A percentile compares a stretch with the other conserved stretches of the same genome.
These are phyloP conservation scores for Anguilla anguilla DNA, from an alignment of 2,797 vertebrate genomes.

Conservation along the genomic window DNA sequence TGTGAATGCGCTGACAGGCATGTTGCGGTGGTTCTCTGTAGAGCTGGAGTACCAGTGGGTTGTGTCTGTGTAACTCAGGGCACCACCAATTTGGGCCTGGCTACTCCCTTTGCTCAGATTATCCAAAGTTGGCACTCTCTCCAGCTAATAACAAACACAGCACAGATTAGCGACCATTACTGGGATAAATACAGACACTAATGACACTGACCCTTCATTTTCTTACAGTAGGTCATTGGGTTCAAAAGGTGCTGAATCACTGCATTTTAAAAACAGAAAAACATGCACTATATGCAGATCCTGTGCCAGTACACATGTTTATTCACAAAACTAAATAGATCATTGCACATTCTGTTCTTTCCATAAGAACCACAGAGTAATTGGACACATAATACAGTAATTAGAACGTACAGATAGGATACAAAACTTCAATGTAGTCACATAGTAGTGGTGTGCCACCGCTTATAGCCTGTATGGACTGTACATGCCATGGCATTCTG, in stretches of 20 bases:
- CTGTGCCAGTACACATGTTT: no score
- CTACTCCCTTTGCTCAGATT: slow-evolving; percentile 36
- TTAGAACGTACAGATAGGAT: neutral
- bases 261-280: neutral
- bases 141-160: slow-evolving; percentile 37
- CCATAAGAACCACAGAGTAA: no score
- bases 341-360: neutral
- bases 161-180: neutral
- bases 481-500: no score
- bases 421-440: neutral
- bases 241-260: neutral
- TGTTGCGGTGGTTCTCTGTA: slow-evolving; percentile 15
- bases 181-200: neutral
- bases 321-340: no score
- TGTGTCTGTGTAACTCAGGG: slow-evolving; percentile 40
- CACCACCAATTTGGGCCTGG: slow-evolving; percentile 38
- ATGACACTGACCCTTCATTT: neutral
- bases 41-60: slow-evolving; percentile 44
- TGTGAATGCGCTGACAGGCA: slow-evolving; percentile 29
- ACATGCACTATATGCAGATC: no score
- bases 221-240: neutral
- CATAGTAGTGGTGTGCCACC: neutral
- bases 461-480: no score
- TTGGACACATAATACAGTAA: no score
- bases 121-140: slow-evolving; percentile 35